These are phyloP conservation scores for Accipiter cooperii DNA, from an alignment of 2,113 vertebrate species.

Conservation along the genomic window DNA sequence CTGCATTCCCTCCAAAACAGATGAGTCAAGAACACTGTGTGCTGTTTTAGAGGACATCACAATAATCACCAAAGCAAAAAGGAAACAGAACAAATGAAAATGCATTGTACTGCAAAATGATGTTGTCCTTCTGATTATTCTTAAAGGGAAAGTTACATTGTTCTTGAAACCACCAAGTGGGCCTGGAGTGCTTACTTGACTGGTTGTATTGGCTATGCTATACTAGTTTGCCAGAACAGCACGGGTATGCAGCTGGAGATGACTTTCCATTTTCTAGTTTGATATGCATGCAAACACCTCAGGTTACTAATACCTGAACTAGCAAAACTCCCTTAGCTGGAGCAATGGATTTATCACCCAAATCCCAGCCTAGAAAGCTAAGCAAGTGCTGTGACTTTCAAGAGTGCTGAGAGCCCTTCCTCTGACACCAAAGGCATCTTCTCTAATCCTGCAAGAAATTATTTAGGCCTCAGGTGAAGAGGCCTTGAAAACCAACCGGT, in stretches of 20 bases:
- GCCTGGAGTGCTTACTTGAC: not conserved
- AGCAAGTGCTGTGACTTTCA: not conserved
- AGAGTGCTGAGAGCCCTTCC: not conserved
- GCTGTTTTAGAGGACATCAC: not conserved
- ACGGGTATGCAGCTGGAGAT: not conserved
- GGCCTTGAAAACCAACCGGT: not conserved
- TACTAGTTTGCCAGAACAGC: not conserved
- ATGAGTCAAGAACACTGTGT: not conserved
- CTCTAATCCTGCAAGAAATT: not conserved
- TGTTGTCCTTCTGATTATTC: not conserved
- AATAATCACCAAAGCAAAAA: not conserved
- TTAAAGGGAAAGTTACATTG: not conserved
- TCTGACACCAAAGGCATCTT: not conserved
- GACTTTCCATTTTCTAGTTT: not conserved
- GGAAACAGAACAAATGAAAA: constrained; percentile 16
- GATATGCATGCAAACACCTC: not conserved
- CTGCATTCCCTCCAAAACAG: not conserved
- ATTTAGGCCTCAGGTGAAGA: not conserved
- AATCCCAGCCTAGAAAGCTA: not conserved
- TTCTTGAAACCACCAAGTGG: not conserved
- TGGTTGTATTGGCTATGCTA: not conserved
- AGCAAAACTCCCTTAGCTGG: not conserved
- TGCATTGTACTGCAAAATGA: not conserved
- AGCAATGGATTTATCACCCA: not conserved
- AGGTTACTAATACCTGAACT: not conserved